These are phyloP conservation scores for Sus scrofa DNA, from an alignment of 2,113 vertebrate genomes.

Conservation along the genomic window T2T-Sscrofa CM000812.6:235316501-235317000, in stretches of 20 bases:
- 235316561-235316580: neutral
- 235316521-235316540: neutral
- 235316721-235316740: neutral
- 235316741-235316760: neutral
- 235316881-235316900: conserved; percentile 2
- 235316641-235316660: neutral
- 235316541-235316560: neutral
- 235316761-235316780: neutral
- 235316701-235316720: neutral
- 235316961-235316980: neutral
- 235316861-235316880: neutral
- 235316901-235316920: neutral
- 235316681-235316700: neutral
- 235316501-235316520: neutral
- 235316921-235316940: neutral
- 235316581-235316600: neutral
- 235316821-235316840: neutral
- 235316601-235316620: neutral
- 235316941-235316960: neutral
- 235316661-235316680: neutral
- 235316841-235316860: neutral
- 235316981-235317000: neutral
- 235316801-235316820: conserved; percentile 11
- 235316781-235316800: neutral
- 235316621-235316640: neutral